Base-by-base conservation (phyloP, 2,113 vertebrate genomes). In the Menura novaehollandiae region DNA sequence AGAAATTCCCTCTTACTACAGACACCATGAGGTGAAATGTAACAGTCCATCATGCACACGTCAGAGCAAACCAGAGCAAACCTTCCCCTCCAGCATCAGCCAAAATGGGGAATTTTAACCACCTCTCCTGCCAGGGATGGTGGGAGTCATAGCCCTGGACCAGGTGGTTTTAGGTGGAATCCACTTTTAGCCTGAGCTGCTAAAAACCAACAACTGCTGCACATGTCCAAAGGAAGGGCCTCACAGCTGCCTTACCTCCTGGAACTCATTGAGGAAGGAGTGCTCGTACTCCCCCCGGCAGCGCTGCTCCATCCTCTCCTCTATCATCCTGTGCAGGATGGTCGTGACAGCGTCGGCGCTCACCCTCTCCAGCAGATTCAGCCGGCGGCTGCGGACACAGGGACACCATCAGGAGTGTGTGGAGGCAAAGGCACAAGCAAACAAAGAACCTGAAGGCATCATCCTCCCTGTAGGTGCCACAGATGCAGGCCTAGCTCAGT, bases 211-310 rank as follows among this genome's bases (percentile, higher is more conserved):
- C 26, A 58, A 9, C 16, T 66, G 85, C 53, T 22, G 46, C 67
- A 2, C 32, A 2, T 4, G 8, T 11, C 47, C 41, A 13, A 6
- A 1, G 51, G 26, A 46, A 39, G 33, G 30, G 67, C 28, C 43
- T 16, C 1, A 2, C 7, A 33, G 6, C 63, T 63, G 59, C 63
- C 92, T 87, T 41, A 99, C 99, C 98, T 99, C 98, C 96, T 99
- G 99, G 95, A 99, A 99, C 93, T 99, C 99, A 0, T 68, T 94
- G 28, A 99, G 98, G 96, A 99, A 99, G 68, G 99, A 99, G 93
- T 98, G 98, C 82, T 99, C 99, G 1, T 99, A 99, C 44, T 99
- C 99, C 8, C 99, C 99, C 3, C 99, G 91, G 97, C 99, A 99
- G 18, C 98, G 98, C 90, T 98, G 98, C 97, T 99, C 99, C 98